Evolutionary conservation across 2,888 invertebrate genomes (phyloP), one percentile per base, ranked within the genome.

Genomic region (Halictus quadricinctus): DNA sequence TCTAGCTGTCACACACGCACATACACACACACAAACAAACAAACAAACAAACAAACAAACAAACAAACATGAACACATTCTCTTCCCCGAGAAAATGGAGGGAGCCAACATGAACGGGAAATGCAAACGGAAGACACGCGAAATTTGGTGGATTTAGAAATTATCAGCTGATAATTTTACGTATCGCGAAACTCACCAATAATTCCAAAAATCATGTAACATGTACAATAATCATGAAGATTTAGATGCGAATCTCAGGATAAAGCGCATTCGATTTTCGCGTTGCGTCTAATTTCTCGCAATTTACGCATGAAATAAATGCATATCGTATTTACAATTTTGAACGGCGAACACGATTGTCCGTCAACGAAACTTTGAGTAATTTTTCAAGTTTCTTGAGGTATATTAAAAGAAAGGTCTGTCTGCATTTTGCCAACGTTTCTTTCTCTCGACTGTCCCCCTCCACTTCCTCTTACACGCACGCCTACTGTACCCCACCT

Each of bases 261-360:
- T 13, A 12, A 48, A 48, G 48, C 0, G 15, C 15, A 15, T 21
- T 0, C 21, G 21, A 54, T 54, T 8, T 21, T 54, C 21, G 21
- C 50, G 21, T 54, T 2, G 2, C 21, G 54, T 54, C 8, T 54
- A 54, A 54, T 54, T 54, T 54, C 8, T 54, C 21, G 54, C 4
- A 50, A 50, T 21, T 0, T 21, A 50, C 50, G 50, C 8, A 29
- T 48, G 60, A 25, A 50, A 15, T 25, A 25, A 72, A 69, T 83
- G 21, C 58, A 48, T 18, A 84, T 75, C 72, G 50, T 84, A 84
- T 84, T 84, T 84, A 84, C 79, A 84, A 84, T 72, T 79, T 64
- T 46, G 36, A 29, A 60, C 21, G n/a, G 2, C 18, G 64, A 50
- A 46, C 29, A 13, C 72, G 15, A 70, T 25, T 48, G 18, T 64